Conservation (phyloP, 2,888 invertebrate genomes). For the Scaptodrosophila latifasciaeformis region DNA sequence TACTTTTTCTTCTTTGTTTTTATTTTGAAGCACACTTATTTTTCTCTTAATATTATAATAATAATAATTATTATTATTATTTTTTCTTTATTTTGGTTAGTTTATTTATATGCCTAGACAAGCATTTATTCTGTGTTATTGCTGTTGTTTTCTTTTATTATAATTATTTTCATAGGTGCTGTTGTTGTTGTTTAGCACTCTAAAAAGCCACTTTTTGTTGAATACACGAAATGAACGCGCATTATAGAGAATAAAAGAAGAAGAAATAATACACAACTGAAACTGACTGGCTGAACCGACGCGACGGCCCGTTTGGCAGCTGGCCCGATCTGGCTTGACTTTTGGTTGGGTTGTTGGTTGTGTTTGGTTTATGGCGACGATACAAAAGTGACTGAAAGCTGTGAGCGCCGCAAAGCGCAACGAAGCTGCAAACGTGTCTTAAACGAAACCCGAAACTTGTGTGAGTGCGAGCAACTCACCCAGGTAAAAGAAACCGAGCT, state of each 20-base stretch:
- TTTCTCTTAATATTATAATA: slow-evolving; percentile 21
- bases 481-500: not conserved
- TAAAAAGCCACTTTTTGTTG: slow-evolving; percentile 42
- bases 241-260: slow-evolving; percentile 25
- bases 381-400: slow-evolving; percentile 55
- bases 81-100: slow-evolving; percentile 18
- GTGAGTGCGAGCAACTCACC: slow-evolving; percentile 10
- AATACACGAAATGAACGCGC: slow-evolving; percentile 47
- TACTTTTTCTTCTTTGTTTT: too few species aligned
- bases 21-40: slow-evolving; percentile 37
- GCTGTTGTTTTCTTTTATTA: too few species aligned
- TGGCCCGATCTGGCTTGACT: too few species aligned
- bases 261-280: too few species aligned
- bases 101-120: slow-evolving; percentile 35
- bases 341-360: too few species aligned
- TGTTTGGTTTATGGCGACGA: slow-evolving; percentile 37
- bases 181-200: slow-evolving; percentile 32
- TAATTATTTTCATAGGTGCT: too few species aligned
- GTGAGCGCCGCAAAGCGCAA: slow-evolving; percentile 36
- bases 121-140: slow-evolving; percentile 31
- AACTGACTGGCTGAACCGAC: too few species aligned
- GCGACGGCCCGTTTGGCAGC: not conserved
- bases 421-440: slow-evolving; percentile 63
- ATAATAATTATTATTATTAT: not conserved
- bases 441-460: slow-evolving; percentile 36